Base-by-base conservation (phyloP, 2,888 invertebrate genomes). In the Prenolepis imparis region DNA sequence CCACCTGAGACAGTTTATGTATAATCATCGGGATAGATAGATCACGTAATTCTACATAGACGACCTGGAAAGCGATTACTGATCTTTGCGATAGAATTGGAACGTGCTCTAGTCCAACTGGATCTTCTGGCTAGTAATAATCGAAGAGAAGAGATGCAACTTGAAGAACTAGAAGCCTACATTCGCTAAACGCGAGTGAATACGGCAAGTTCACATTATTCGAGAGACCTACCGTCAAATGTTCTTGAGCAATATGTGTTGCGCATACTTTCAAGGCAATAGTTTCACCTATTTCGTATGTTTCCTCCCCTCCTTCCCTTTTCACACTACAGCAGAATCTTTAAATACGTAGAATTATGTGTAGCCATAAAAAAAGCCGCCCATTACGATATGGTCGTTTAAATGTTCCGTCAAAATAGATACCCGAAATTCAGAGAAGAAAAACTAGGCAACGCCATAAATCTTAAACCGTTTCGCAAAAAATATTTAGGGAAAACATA, bases 161-260 rank as follows among this genome's bases (percentile, higher is more conserved):
- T 84, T 72, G 68, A 73, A 84, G 83, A 86, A 77, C 86, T 86
- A 84, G 70, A 86, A 87, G 86, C 84, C 84, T 86, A 86, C 87
- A 90, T 89, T 90, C 84, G 84, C 83, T 70, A 74, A 83, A 75
- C 68, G 55, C 75, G 61, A 81, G 61, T 73, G 59, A 75, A 74
- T 82, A 83, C 84, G 73, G 83, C 41, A 59, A 52, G 67, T 73
- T 87, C 84, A 82, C 80, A 84, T 88, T 87, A 88, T 84, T 81
- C 68, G 32, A 74, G 70, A 57, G 66, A 81, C 66, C 85, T 85
- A 85, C 87, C 87, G 84, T 81, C 82, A 84, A 83, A 85, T 21
- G 5, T 78, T 85, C 83, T 88, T 85, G 68, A 41, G 89, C 67
- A 87, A 89, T 63, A 59, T 63, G 52, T n/a, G n/a, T 52, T 52